Base-by-base conservation (phyloP, 2,113 vertebrate genomes). In the Brachypteracias leptosomus region DNA sequence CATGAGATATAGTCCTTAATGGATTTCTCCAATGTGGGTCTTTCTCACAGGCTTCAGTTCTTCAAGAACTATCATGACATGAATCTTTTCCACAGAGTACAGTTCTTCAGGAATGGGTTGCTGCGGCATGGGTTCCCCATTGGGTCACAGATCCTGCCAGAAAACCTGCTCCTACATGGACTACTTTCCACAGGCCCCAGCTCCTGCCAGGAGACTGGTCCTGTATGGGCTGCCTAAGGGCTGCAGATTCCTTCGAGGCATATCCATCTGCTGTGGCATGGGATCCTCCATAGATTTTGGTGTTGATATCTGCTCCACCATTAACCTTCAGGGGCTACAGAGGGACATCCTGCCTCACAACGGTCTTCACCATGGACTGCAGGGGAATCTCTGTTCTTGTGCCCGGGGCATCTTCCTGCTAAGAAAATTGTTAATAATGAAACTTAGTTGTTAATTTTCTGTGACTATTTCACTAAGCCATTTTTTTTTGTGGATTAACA, bases 171-270 rank as follows among this genome's bases (percentile, higher is more conserved):
- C 13, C 28, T 31, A 0, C 0, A 0, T 49, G 47, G 13, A 3
- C 4, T 83, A 6, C 40, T 57, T 31, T 77, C 24, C n/a, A 33
- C 0, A 2, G n/a, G 6, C 4, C 13, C 1, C 16, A 29, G 10
- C 3, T n/a, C 11, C 31, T 61, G 28, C 15, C 52, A 52, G 1
- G 2, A 47, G 11, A 22, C 36, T 72, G 8, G 5, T 75, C 9
- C 28, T 52, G 14, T 1, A 0, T 12, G 9, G 25, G 25, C 7
- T 35, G 2, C 19, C 35, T 7, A 8, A 1, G 7, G 6, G 20
- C 16, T 66, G 33, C 18, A 55, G 7, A 16, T 66, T 82, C 38
- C 59, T 63, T 70, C 21, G 70, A 35, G 35, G 40, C 15, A 65
- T 13, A 51, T 38, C 28, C 11, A 44, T 20, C 25, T 65, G 6